phyloP scores from a whole-genome alignment of 2,888 invertebrate species.

The Lathronympha strigana region DNA sequence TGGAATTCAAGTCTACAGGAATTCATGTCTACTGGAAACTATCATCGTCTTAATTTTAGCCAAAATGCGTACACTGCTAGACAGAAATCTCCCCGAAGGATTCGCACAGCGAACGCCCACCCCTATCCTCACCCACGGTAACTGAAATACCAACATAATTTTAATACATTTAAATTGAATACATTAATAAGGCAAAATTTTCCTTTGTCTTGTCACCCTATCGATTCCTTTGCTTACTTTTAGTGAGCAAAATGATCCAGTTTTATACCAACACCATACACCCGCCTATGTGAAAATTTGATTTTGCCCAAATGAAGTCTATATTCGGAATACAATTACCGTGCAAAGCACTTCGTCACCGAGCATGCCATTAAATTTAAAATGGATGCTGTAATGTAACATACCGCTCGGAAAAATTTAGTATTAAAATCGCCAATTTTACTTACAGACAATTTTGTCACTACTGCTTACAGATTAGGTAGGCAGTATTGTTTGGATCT shows the following conservation, averaged over 20 bases:
- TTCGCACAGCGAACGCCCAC: no score
- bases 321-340: slow-evolving; percentile 35
- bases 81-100: no score
- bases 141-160: no score
- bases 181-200: neutral
- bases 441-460: no score
- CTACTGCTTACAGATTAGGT: no score
- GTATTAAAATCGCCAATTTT: neutral
- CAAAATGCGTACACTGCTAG: no score
- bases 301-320: slow-evolving; percentile 30
- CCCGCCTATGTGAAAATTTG: slow-evolving; percentile 27
- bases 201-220: neutral
- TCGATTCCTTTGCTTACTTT: slow-evolving; percentile 5
- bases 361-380: slow-evolving; percentile 25
- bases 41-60: no score
- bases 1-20: no score
- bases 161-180: slow-evolving; percentile 10
- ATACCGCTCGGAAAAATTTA: neutral
- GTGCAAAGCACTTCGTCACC: slow-evolving; percentile 5
- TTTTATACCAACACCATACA: slow-evolving; percentile 3
- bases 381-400: slow-evolving; percentile 16
- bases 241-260: slow-evolving; percentile 4
- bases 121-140: no score
- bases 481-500: no score
- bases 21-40: no score